Evolutionary conservation across 2,888 invertebrate species (phyloP).

Genomic region (Crematogaster levior): DNA sequence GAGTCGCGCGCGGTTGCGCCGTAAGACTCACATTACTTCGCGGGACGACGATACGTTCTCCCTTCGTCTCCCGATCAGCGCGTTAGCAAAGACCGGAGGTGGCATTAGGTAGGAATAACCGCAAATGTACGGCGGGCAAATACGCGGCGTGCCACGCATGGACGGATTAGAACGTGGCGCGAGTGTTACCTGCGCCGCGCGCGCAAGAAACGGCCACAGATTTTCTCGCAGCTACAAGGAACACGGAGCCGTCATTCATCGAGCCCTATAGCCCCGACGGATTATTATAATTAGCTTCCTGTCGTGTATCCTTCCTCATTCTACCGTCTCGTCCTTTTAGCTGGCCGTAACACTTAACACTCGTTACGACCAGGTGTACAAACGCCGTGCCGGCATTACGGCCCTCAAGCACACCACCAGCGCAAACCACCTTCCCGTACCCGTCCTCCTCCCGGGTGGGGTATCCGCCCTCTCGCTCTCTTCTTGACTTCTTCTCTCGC

Average conservation of each 20-base stretch:
- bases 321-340: slow-evolving; percentile 47
- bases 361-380: slow-evolving; percentile 65
- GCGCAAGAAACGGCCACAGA: slow-evolving; percentile 26
- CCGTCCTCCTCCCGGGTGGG: slow-evolving; percentile 11
- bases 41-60: not conserved
- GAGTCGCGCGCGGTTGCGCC: not conserved
- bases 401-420: slow-evolving; percentile 44
- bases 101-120: slow-evolving; percentile 44
- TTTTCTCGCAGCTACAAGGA: slow-evolving; percentile 48
- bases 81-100: slow-evolving; percentile 34
- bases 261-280: slow-evolving; percentile 39
- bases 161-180: slow-evolving; percentile 41
- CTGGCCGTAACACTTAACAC: slow-evolving; percentile 65
- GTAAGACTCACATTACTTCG: not conserved
- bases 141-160: slow-evolving; percentile 12
- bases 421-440: slow-evolving; percentile 19
- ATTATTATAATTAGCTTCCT: slow-evolving; percentile 71
- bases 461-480: slow-evolving; percentile 18
- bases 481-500: slow-evolving; percentile 34
- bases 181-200: slow-evolving; percentile 39
- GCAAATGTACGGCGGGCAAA: slow-evolving; percentile 22
- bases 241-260: slow-evolving; percentile 59
- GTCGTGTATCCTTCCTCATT: slow-evolving; percentile 59
- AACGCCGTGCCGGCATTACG: slow-evolving; percentile 59
- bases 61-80: slow-evolving; percentile 3